Evolutionary conservation across 1,140 invertebrate species (phyloP), one percentile per base, ranked within the genome.

Genomic region (Cydia amplana): DNA sequence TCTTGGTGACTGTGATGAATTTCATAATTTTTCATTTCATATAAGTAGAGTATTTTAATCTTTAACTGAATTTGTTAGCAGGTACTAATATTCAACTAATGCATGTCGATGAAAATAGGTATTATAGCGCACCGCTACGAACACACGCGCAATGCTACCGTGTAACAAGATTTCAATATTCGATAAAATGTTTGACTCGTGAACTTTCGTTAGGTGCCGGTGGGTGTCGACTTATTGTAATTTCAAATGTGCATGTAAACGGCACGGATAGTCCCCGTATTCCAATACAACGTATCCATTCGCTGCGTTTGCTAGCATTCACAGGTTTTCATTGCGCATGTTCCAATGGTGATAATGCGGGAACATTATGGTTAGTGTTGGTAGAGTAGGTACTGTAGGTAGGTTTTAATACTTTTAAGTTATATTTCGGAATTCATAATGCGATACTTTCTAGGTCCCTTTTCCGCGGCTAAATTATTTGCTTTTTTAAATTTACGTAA

Each of bases 221-320:
- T 67, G 75, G 79, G 79, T 87, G 86, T 83, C 79, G 82, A 84
- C 84, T 88, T 88, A 91, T 91, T 90, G 84, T 90, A 90, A 89
- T 87, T 90, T 90, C 83, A 91, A 91, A 91, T 91, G 83, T 76
- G 85, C 81, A 82, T 87, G 84, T 88, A 86, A 83, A 55, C 67
- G 79, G 77, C 76, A 82, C 75, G 80, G 81, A 84, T 83, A 87
- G 79, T 78, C 63, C 77, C 74, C 74, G 77, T 75, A 78, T 80
- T 75, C 74, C 77, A 78, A 77, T 74, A 73, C 77, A 78, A 77
- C 65, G 76, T 51, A 73, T 70, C 65, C 32, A 70, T 70, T 70
- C 65, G 65, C 5, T 67, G 28, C 14, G 64, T 67, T 67, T n/a
- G 64, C 65, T 70, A 60, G n/a, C 65, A 70, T 70, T 43, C 36